Base-by-base conservation (phyloP, 2,797 vertebrate species). In the Lepilemur septentrionalis region DNA sequence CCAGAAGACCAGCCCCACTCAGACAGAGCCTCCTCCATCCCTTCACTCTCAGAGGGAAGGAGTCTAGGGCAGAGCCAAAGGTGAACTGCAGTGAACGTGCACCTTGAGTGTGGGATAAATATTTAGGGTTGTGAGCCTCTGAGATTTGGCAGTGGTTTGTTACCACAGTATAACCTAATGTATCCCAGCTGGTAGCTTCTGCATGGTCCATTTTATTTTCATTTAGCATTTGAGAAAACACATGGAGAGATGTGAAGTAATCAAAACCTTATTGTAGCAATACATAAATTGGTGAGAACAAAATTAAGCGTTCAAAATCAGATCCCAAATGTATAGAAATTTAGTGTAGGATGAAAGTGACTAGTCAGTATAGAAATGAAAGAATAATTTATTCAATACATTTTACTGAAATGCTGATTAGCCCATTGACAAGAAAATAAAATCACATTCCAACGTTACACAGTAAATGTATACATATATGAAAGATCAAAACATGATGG, bases 221-320 rank as follows among this genome's bases (percentile, higher is more conserved):
- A 65, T 28, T 41, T 43, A 23, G 6, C 20, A 12, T 55, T 46
- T 55, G 18, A 80, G 48, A 52, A 93, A 79, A 84, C 8, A 35
- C 57, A 43, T 41, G 25, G n/a, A 83, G 52, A 70, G 32, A 23
- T 22, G 13, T 6, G 75, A 30, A 43, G 2, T 78, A 43, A 78
- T 72, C 11, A 48, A 81, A 61, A 20, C 0, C 1, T 79, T 30
- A 63, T 55, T 55, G 11, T 70, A 57, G 1, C 30, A 80, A 76
- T 22, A 43, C 3, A 69, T 12, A 84, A 46, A 75, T 81, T 14
- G 82, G 10, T 46, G 18, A 80, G 18, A 88, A 61, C 0, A 38
- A 83, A 35, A 75, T 50, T 32, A 50, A 72, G 7, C 5, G 6
- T 57, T 65, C 30, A 89, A 84, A 83, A 79, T 94, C 18, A 94